A percentile compares a stretch with the other conserved stretches of the same genome.
phyloP scores from a whole-genome alignment of 1,140 invertebrate species.

The Cotesia glomerata region DNA sequence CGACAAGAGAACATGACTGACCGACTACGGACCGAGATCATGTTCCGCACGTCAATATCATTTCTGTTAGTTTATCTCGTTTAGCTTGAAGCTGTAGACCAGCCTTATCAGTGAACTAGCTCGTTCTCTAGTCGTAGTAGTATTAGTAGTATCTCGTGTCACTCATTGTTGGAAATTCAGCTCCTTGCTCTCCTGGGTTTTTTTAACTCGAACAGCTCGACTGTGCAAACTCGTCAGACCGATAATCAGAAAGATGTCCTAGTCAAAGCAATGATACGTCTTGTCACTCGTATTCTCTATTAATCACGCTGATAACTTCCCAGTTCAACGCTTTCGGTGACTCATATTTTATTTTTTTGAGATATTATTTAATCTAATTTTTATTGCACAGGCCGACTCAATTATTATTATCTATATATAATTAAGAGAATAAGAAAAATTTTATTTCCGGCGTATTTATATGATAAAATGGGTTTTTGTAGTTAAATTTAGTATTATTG shows the following conservation, averaged over 20 bases:
- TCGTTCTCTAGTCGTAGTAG: background rate
- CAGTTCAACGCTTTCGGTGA: background rate
- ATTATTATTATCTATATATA: no score
- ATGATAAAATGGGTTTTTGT: no score
- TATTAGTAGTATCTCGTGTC: background rate
- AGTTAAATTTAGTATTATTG: no score
- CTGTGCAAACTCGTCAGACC: slow-evolving; percentile 7
- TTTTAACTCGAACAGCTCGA: background rate
- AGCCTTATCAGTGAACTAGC: background rate
- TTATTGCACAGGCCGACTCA: no score
- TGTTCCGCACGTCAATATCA: no score
- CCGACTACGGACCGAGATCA: background rate
- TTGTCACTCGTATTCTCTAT: no score
- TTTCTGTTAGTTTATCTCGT: no score
- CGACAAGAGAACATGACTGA: background rate
- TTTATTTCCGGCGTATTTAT: no score
- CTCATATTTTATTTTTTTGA: background rate
- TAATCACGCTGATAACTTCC: background rate
- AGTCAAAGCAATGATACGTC: background rate
- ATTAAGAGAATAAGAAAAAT: no score
- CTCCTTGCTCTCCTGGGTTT: no score
- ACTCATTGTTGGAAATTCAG: slow-evolving; percentile 4
- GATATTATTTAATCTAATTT: background rate
- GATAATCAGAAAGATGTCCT: slow-evolving; percentile 11
- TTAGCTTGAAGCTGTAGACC: no score